A percentile compares a stretch with the other conserved stretches of the same genome.
Evolutionary conservation across 2,888 invertebrate genomes (phyloP).

Genomic region (Lymantria monacha): DNA sequence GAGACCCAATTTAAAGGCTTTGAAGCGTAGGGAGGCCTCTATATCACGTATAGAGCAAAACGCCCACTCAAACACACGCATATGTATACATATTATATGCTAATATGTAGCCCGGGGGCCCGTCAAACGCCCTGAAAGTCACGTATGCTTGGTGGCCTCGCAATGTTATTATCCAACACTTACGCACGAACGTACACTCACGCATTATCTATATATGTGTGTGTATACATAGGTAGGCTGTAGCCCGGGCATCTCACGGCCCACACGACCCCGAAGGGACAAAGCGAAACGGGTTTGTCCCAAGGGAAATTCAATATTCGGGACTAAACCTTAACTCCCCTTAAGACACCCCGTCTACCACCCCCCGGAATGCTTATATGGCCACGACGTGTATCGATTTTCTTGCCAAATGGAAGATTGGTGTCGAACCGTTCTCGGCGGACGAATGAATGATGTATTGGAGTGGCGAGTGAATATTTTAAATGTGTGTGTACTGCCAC

Average conservation of each 20-base stretch:
- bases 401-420: slow-evolving; percentile 83
- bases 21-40: slow-evolving; percentile 60
- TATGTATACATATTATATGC: slow-evolving; percentile 37
- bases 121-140: slow-evolving; percentile 76
- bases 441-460: slow-evolving; percentile 81
- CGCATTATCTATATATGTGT: slow-evolving; percentile 39
- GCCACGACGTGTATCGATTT: slow-evolving; percentile 82
- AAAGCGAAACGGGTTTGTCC: slow-evolving; percentile 83
- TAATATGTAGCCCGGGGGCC: slow-evolving; percentile 66
- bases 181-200: slow-evolving; percentile 65
- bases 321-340: slow-evolving; percentile 83
- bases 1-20: slow-evolving; percentile 78
- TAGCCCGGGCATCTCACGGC: slow-evolving; percentile 75
- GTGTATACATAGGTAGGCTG: slow-evolving; percentile 44
- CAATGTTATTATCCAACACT: slow-evolving; percentile 80
- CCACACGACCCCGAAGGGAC: slow-evolving; percentile 81
- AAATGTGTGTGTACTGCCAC: slow-evolving; percentile 54
- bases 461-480: slow-evolving; percentile 75
- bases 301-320: slow-evolving; percentile 84
- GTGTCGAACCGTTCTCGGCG: slow-evolving; percentile 78
- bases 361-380: slow-evolving; percentile 83
- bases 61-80: slow-evolving; percentile 58
- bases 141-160: slow-evolving; percentile 76
- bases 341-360: slow-evolving; percentile 79
- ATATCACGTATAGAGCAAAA: slow-evolving; percentile 62